These are phyloP conservation scores for Gymnodraco acuticeps DNA, from an alignment of 2,797 vertebrate genomes.

Conservation along the genomic window DNA sequence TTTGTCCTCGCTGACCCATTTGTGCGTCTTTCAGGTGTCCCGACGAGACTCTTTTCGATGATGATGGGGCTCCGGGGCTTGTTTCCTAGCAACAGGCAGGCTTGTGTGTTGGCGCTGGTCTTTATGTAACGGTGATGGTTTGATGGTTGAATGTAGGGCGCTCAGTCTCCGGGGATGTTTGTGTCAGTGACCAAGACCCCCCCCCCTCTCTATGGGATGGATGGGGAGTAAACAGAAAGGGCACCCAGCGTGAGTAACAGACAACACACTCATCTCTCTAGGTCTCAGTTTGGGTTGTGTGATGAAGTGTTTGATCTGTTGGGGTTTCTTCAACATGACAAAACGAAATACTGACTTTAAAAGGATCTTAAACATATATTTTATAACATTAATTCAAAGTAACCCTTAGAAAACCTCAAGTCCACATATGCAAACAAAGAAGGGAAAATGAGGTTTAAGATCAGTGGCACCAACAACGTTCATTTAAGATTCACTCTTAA, in stretches of 20 bases:
- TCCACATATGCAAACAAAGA: no score
- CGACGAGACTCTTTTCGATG: slow-evolving; percentile 35
- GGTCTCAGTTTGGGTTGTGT: neutral
- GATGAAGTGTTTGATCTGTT: neutral
- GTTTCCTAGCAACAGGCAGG: slow-evolving; percentile 81
- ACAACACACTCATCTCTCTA: neutral
- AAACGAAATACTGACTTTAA: no score
- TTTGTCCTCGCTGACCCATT: slow-evolving; percentile 67
- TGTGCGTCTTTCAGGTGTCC: slow-evolving; percentile 65
- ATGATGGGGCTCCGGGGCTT: slow-evolving; percentile 63
- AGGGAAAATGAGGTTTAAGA: no score
- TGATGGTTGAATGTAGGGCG: slow-evolving; percentile 77
- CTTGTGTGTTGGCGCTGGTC: slow-evolving; percentile 44
- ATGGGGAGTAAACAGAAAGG: slow-evolving; percentile 11
- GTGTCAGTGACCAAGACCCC: slow-evolving; percentile 32
- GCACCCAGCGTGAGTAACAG: slow-evolving; percentile 6
- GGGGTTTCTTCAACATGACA: no score
- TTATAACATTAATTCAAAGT: no score
- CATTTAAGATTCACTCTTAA: no score
- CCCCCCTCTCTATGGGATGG: neutral
- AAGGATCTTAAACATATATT: no score
- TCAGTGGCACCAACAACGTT: no score
- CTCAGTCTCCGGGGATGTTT: slow-evolving; percentile 44
- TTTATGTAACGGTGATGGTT: slow-evolving; percentile 71
- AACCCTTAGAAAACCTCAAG: no score